These are phyloP conservation scores for Caiman crocodilus DNA, from an alignment of 2,797 vertebrate genomes.

Conservation along the genomic window DNA sequence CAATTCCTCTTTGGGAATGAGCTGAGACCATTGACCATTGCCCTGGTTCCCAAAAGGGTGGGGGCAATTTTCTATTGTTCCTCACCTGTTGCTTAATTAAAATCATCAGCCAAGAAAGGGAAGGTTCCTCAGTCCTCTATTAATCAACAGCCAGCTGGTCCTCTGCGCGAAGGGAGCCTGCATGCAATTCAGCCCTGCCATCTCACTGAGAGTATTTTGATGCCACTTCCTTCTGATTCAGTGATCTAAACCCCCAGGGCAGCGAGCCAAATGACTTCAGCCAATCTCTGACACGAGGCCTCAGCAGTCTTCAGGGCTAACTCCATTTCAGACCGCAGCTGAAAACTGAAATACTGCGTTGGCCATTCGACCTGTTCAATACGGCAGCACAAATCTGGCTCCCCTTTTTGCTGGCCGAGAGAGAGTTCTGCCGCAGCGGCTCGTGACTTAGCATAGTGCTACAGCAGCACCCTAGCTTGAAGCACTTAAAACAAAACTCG, in stretches of 20 bases:
- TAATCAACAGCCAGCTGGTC: not conserved
- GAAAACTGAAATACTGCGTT: not conserved
- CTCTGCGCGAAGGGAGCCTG: rapidly evolving
- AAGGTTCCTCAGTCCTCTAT: not conserved
- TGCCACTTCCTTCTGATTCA: not conserved
- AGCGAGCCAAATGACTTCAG: not conserved
- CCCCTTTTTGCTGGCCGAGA: not conserved
- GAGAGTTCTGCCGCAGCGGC: not conserved
- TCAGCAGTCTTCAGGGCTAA: not conserved
- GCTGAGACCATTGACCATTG: not conserved
- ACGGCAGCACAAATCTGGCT: not conserved
- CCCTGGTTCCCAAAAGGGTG: not conserved
- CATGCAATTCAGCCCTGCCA: not conserved
- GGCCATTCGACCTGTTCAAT: not conserved
- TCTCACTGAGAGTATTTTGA: not conserved
- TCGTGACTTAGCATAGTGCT: not conserved
- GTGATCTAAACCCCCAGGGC: rapidly evolving
- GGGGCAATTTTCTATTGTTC: not conserved
- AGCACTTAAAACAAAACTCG: rapidly evolving
- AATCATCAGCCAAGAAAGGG: not conserved
- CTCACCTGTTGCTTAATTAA: not conserved
- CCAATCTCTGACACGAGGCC: not conserved
- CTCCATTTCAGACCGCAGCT: not conserved
- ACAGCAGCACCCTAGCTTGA: not conserved
- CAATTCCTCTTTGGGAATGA: not conserved